These are phyloP conservation scores for Caranx melampygus DNA, from an alignment of 2,113 vertebrate species.

Conservation along the genomic window DNA sequence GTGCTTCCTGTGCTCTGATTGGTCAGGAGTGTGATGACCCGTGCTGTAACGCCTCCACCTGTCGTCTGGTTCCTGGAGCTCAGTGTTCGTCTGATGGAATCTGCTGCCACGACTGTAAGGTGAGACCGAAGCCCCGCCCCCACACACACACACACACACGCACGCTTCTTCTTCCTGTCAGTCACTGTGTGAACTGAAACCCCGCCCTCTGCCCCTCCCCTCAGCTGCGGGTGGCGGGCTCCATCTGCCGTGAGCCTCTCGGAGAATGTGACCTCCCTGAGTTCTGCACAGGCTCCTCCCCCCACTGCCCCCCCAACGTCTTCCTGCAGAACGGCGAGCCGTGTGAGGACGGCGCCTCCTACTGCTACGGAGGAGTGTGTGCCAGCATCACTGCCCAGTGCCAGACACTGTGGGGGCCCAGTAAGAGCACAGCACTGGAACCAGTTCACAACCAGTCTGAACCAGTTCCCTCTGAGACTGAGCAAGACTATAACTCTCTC, in stretches of 20 bases:
- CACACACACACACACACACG: too few species aligned
- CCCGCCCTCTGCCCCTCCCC: background rate
- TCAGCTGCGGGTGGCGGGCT: constrained; percentile 82
- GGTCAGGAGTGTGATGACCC: constrained; percentile 90
- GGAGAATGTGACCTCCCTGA: constrained; percentile 90
- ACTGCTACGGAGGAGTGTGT: constrained; percentile 87
- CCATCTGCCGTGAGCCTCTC: constrained; percentile 82
- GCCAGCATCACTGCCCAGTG: constrained; percentile 88
- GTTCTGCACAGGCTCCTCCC: constrained; percentile 87
- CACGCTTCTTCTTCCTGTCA: background rate
- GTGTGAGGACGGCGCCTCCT: constrained; percentile 80
- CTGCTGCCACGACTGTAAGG: constrained; percentile 92
- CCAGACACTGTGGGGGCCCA: constrained; percentile 90
- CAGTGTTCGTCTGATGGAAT: constrained; percentile 85
- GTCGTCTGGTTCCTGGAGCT: constrained; percentile 87
- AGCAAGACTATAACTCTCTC: too few species aligned
- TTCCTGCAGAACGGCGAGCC: constrained; percentile 90
- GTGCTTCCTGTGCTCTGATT: constrained; percentile 52
- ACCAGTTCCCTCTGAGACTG: background rate
- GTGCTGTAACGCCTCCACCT: constrained; percentile 90
- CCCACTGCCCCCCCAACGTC: constrained; percentile 88
- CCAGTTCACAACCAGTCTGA: background rate
- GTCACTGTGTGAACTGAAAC: too few species aligned
- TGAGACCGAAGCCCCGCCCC: constrained; percentile 44
- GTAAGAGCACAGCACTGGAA: constrained; percentile 67